A percentile compares a stretch with the other conserved stretches of the same genome.
phyloP scores from a whole-genome alignment of 2,797 vertebrate genomes.

The Danio albolineatus region DNA sequence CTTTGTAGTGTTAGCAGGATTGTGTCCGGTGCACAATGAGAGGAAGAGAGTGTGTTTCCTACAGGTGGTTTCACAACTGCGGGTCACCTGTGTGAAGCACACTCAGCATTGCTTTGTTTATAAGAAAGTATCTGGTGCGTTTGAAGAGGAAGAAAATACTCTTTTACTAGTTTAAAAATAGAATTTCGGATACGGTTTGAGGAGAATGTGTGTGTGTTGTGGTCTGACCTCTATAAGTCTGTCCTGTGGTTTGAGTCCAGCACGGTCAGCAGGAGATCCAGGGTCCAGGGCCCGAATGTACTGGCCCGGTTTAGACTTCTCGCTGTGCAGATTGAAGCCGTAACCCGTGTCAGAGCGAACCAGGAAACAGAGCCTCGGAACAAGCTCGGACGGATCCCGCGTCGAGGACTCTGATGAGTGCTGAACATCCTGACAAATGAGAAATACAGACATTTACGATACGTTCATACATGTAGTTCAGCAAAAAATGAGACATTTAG shows the following conservation, averaged over 20 bases:
- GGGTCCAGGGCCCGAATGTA: slow-evolving; percentile 94
- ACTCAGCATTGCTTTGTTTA: no score
- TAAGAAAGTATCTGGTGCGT: no score
- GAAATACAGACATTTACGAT: not conserved
- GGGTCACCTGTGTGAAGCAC: no score
- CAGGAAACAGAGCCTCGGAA: slow-evolving; percentile 91
- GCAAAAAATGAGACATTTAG: no score
- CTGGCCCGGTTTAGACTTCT: slow-evolving; percentile 91
- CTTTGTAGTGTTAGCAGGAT: no score
- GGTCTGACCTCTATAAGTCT: slow-evolving; percentile 89
- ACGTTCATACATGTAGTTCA: no score
- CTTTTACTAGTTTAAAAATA: no score
- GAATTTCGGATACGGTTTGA: no score
- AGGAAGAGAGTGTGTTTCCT: no score
- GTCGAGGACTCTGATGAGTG: slow-evolving; percentile 54
- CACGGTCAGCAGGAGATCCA: slow-evolving; percentile 85
- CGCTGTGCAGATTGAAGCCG: slow-evolving; percentile 97
- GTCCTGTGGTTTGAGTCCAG: slow-evolving; percentile 91
- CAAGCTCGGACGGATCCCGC: slow-evolving; percentile 77
- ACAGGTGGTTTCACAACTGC: no score
- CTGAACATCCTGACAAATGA: slow-evolving; percentile 66
- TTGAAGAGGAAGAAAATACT: no score
- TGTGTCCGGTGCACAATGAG: no score
- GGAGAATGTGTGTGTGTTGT: not conserved
- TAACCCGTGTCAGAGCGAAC: slow-evolving; percentile 87